These are phyloP conservation scores for Bombus sibiricus DNA, from an alignment of 1,140 invertebrate genomes.

Conservation along the genomic window DNA sequence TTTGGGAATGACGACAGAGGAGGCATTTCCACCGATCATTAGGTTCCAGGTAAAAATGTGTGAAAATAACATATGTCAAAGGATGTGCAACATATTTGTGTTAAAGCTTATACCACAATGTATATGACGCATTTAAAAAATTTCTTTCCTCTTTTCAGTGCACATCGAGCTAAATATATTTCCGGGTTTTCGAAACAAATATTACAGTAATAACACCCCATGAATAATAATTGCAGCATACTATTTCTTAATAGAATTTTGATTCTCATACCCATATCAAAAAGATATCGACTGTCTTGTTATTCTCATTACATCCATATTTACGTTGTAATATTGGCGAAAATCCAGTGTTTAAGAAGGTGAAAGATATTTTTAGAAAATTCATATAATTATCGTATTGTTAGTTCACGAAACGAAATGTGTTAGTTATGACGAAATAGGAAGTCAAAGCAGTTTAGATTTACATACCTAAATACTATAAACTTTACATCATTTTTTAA, in stretches of 20 bases:
- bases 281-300: neutral
- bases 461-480: neutral
- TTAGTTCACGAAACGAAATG: neutral
- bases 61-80: constrained; percentile 3
- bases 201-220: neutral
- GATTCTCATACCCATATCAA: neutral
- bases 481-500: neutral
- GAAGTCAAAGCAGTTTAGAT: neutral
- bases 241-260: neutral
- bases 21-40: constrained; percentile 74
- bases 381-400: constrained; percentile 16
- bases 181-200: neutral
- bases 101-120: neutral
- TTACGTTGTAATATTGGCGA: constrained; percentile 53
- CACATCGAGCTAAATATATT: neutral
- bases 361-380: constrained; percentile 62
- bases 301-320: neutral
- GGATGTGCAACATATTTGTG: neutral
- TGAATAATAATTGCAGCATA: neutral
- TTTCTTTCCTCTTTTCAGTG: neutral
- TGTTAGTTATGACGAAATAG: neutral
- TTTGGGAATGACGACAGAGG: constrained; percentile 75
- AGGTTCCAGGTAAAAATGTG: constrained; percentile 75
- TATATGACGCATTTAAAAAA: neutral
- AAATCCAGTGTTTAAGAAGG: constrained; percentile 50